Percentiles rank a stretch among this genome's conserved stretches.
phyloP scores from a whole-genome alignment of 2,888 invertebrate genomes.

The Strigamia maritima region DNA sequence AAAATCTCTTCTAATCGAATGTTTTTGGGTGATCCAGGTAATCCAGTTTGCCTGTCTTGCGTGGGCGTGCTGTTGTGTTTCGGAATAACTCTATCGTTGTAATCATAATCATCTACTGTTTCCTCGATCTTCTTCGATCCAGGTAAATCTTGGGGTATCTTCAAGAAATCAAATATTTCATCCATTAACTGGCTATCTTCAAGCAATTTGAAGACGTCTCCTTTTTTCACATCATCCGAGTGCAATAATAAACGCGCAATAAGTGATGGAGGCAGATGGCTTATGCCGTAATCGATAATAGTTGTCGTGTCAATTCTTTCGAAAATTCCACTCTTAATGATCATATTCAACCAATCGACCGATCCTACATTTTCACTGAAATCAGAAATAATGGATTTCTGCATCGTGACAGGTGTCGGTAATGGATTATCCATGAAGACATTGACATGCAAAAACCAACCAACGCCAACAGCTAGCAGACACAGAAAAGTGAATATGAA shows the following conservation, averaged over 20 bases:
- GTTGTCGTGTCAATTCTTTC: background rate
- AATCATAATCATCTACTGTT: slow-evolving; percentile 5
- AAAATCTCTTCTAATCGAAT: too few relatives aligned
- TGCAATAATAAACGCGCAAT: background rate
- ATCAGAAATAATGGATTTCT: background rate
- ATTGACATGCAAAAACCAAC: background rate
- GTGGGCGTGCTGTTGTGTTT: too few relatives aligned
- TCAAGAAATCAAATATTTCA: background rate
- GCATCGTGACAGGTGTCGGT: background rate
- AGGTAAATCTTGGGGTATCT: background rate
- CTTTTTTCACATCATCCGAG: background rate
- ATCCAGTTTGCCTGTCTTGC: too few relatives aligned
- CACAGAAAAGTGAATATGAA: background rate
- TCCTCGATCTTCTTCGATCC: background rate
- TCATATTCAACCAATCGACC: background rate
- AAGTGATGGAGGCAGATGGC: background rate
- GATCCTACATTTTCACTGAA: background rate
- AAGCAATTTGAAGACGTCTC: background rate
- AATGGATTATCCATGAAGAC: background rate
- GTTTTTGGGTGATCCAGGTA: too few relatives aligned
- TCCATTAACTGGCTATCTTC: background rate
- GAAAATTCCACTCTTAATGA: background rate
- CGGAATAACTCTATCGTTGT: too few relatives aligned
- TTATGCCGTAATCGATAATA: background rate
- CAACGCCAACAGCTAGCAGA: background rate